Conservation (phyloP, 2,888 invertebrate species). For the Brachynemurus nebulosus region DNA sequence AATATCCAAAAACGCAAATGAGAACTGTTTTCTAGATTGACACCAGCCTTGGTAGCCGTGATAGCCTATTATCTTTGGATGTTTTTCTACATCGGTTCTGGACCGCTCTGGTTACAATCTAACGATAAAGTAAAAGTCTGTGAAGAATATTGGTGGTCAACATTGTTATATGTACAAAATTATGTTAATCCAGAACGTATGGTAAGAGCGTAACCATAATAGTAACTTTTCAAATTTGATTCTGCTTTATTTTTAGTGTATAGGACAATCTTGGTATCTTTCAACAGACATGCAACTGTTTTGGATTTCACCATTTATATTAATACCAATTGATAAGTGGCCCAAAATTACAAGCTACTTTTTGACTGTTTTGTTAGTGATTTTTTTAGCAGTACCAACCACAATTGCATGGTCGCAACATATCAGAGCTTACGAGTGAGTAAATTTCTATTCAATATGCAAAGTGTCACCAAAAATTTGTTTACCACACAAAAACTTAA, state of each 20-base stretch:
- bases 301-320: conserved; percentile 24
- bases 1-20: background rate
- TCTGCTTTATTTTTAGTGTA: conserved; percentile 25
- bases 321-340: conserved; percentile 22
- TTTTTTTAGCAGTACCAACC: background rate
- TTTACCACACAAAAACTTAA: too few species aligned
- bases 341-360: conserved; percentile 11
- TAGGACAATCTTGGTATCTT: conserved; percentile 28
- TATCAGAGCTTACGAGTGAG: background rate
- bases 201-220: too few species aligned
- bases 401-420: background rate
- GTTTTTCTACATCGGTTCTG: conserved; percentile 34
- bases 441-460: too few species aligned
- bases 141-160: conserved; percentile 34
- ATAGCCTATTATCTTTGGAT: conserved; percentile 36
- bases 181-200: conserved; percentile 28
- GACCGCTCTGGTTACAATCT: conserved; percentile 29
- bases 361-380: background rate
- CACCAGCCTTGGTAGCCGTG: conserved; percentile 38
- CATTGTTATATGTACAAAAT: conserved; percentile 36
- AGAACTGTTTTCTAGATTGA: conserved; percentile 29
- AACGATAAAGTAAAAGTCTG: conserved; percentile 22
- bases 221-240: conserved; percentile 1
- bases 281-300: conserved; percentile 29
- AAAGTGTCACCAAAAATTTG: too few species aligned